phyloP scores from a whole-genome alignment of 2,113 vertebrate genomes.

The Panthera tigris region DNA sequence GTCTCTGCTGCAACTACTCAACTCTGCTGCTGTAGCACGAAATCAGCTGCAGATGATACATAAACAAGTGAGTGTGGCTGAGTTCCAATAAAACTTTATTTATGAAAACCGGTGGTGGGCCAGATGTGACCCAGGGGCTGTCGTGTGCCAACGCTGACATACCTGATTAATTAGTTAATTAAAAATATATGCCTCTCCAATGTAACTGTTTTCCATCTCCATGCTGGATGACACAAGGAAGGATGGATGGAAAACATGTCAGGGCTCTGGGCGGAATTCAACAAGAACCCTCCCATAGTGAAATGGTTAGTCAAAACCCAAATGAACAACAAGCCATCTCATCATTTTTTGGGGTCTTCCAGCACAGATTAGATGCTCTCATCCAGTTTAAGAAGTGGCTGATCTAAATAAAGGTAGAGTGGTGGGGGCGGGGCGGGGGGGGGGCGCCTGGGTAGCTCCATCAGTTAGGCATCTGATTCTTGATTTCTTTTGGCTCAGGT shows the following conservation, averaged over 20 bases:
- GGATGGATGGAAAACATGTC: neutral
- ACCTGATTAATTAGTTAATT: neutral
- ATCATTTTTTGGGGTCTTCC: neutral
- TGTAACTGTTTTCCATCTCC: neutral
- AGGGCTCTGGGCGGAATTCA: neutral
- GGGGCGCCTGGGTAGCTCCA: too few relatives aligned
- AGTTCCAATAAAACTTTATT: neutral
- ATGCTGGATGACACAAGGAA: neutral
- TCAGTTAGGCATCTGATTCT: too few relatives aligned
- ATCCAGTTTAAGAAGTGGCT: neutral
- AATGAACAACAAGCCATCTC: neutral
- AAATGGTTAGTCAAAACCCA: neutral
- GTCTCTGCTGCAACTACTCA: neutral
- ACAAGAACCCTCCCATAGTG: neutral
- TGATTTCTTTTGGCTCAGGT: too few relatives aligned
- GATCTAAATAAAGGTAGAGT: neutral
- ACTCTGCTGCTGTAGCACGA: neutral
- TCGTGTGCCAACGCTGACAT: neutral
- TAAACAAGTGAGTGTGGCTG: neutral
- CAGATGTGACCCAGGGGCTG: neutral
- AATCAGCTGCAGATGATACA: neutral
- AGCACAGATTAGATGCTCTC: neutral
- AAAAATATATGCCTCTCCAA: neutral
- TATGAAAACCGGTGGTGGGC: neutral
- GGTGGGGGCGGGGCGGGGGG: too few relatives aligned